Base-by-base conservation (phyloP, 2,113 vertebrate genomes). In the Austrofundulus limnaeus region DNA sequence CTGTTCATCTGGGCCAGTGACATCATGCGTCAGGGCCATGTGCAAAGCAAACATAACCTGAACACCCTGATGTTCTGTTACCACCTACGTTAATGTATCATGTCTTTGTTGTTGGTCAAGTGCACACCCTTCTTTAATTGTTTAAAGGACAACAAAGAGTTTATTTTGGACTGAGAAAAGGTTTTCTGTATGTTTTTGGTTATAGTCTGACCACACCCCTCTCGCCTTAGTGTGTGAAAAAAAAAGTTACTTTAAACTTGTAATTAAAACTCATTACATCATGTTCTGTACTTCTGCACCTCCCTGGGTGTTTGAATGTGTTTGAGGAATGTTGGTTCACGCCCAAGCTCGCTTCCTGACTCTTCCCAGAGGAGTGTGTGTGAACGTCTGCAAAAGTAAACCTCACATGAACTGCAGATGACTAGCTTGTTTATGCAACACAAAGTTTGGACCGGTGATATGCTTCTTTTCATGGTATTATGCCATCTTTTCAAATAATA, bases 291-390 rank as follows among this genome's bases (percentile, higher is more conserved):
- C 38, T 61, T 63, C 51, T 61, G 66, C 51, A 47, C 54, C 78
- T 75, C 77, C 75, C 58, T 70, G 54, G 25, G 24, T 49, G 59
- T 51, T 59, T 70, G 38, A 46, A 64, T 45, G 43, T 52, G 60
- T 70, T 23, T 56, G 53, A 83, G 81, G 85, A 88, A 88, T 88
- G 81, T 59, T 66, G 51, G 78, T 74, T 77, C 67, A 62, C 75
- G 87, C 70, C 72, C 78, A 73, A 71, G 59, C 57, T 56, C 64
- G 62, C 72, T 87, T 77, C 58, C 79, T 72, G 59, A 16, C 41
- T 61, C 25, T 62, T 49, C 54, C 47, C 38, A 23, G 14, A 42
- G 39, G 38, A 66, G 61, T 28, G 23, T 61, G 53, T 48, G 51
- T 69, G 46, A 23, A 60, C 13, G 37, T 70, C 52, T 76, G 28